Conservation (phyloP, 64 coral and sea anemone species). For the Actinia tenebrosa region DNA sequence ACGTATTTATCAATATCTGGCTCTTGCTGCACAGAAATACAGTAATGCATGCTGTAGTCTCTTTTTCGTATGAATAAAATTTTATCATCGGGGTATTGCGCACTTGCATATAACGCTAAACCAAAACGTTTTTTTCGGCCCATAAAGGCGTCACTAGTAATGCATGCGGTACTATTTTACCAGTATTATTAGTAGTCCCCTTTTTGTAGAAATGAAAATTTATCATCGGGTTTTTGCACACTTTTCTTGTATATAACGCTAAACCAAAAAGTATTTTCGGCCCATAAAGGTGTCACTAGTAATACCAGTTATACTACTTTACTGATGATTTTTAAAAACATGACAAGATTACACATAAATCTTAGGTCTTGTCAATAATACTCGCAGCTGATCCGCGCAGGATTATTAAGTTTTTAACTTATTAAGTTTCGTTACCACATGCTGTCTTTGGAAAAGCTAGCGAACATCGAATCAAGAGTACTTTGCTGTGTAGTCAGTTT, state of each 20-base stretch:
- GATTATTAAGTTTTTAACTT: not conserved
- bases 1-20: too few species aligned
- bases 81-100: too few species aligned
- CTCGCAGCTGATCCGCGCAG: not conserved
- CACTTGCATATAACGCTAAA: not conserved
- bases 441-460: constrained; percentile 1
- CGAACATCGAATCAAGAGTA: not conserved
- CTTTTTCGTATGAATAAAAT: too few species aligned
- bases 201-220: too few species aligned
- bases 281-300: not conserved
- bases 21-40: too few species aligned
- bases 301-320: not conserved
- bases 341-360: not conserved
- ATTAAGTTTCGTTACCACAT: constrained; percentile 5
- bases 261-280: too few species aligned
- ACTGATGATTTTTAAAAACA: not conserved
- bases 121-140: not conserved
- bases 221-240: too few species aligned
- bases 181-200: too few species aligned
- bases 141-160: too few species aligned
- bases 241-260: too few species aligned
- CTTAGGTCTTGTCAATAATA: not conserved
- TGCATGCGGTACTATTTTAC: too few species aligned
- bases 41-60: too few species aligned
- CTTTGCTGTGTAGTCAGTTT: not conserved